phyloP scores from a whole-genome alignment of 2,797 vertebrate species.

The Pseudomugil tenellus region DNA sequence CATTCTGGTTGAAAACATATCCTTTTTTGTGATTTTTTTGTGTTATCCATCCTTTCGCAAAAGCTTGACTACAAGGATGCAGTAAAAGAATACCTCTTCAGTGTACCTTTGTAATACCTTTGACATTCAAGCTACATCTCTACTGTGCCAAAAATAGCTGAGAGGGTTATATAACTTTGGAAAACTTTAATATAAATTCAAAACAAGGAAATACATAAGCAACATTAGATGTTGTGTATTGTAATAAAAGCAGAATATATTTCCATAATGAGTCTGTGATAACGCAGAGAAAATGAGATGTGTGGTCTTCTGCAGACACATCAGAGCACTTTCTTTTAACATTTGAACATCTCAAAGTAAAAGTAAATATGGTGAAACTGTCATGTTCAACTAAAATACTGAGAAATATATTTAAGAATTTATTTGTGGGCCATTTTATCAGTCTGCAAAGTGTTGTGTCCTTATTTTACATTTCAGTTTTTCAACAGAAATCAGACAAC shows the following conservation, averaged over 20 bases:
- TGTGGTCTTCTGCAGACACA: conserved; percentile 1
- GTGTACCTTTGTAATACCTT: background rate
- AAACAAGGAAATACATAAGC: background rate
- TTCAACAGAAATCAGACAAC: background rate
- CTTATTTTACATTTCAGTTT: background rate
- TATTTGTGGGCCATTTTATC: no score
- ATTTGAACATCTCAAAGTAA: conserved; percentile 2
- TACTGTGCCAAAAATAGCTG: background rate
- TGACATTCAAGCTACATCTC: conserved; percentile 12
- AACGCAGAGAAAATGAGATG: background rate
- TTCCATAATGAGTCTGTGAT: background rate
- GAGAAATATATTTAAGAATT: background rate
- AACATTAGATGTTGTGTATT: background rate
- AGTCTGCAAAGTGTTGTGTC: background rate
- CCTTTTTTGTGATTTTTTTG: background rate
- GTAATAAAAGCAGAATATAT: background rate
- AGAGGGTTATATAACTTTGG: background rate
- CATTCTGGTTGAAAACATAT: background rate
- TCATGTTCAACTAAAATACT: background rate
- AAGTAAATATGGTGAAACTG: background rate
- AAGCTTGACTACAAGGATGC: background rate
- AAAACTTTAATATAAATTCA: background rate
- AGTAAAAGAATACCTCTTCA: background rate
- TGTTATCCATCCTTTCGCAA: background rate
- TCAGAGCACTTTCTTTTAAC: background rate